Evolutionary conservation across 2,113 vertebrate genomes (phyloP).

Genomic region (Thryonomys swinderianus): DNA sequence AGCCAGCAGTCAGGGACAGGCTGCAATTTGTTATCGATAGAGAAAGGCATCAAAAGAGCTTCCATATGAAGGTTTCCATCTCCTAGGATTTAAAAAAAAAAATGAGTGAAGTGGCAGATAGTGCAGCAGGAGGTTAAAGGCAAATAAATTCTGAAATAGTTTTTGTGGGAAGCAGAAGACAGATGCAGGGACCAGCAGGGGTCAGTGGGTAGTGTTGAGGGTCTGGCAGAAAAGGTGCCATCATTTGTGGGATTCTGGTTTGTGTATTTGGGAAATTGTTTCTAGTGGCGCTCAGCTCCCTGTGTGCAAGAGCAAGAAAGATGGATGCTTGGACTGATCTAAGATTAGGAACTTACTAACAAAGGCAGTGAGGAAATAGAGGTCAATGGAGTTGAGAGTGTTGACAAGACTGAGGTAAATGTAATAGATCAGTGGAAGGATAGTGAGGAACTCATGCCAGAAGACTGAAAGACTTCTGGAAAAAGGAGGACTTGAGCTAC

Average conservation of each 20-base stretch:
- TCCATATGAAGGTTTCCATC: neutral
- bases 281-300: neutral
- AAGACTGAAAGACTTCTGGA: neutral
- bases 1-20: neutral
- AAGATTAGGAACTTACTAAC: conserved; percentile 12
- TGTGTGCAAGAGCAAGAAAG: neutral
- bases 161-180: conserved; percentile 3
- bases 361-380: conserved; percentile 10
- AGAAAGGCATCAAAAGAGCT: conserved; percentile 15
- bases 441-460: neutral
- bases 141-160: conserved; percentile 32
- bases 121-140: neutral
- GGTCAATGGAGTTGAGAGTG: neutral
- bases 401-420: neutral
- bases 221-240: neutral
- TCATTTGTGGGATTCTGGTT: neutral
- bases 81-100: neutral
- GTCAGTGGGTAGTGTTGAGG: neutral
- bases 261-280: neutral
- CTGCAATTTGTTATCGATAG: neutral
- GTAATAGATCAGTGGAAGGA: neutral
- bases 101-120: conserved; percentile 9
- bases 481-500: neutral
- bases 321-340: neutral
- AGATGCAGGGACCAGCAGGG: neutral